Percentiles rank a stretch among this genome's conserved stretches.
Evolutionary conservation across 2,888 invertebrate species (phyloP).

Genomic region (Augochlorella aurata): DNA sequence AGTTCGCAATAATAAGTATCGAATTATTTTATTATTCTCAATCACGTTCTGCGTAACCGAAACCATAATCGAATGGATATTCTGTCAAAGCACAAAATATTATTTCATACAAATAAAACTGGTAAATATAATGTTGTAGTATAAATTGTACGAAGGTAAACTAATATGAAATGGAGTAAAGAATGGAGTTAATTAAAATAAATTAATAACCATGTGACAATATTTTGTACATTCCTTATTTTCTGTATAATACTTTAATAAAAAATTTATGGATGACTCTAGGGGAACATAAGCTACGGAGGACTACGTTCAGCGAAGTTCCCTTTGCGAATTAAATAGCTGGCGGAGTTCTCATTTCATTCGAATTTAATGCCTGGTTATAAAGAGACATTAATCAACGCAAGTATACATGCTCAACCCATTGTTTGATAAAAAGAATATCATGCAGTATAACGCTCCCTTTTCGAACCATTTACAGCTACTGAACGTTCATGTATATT

Average conservation of each 20-base stretch:
- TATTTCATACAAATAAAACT: too few species aligned
- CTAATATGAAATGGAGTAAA: too few species aligned
- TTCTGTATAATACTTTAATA: neutral
- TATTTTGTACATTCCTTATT: neutral
- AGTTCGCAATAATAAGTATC: too few species aligned
- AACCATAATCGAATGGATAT: too few species aligned
- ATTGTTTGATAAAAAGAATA: conserved; percentile 67
- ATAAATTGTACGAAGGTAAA: too few species aligned
- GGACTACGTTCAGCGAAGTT: neutral
- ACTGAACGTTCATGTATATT: conserved; percentile 45
- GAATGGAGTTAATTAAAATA: too few species aligned
- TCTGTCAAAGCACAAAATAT: too few species aligned
- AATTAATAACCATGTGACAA: too few species aligned
- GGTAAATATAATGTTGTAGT: too few species aligned
- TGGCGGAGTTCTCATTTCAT: conserved; percentile 6
- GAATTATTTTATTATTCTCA: too few species aligned
- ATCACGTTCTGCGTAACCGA: too few species aligned
- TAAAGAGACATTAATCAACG: conserved; percentile 62
- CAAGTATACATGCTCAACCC: conserved; percentile 45
- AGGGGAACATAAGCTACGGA: neutral
- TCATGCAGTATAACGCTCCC: conserved; percentile 56
- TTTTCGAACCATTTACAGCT: conserved; percentile 55
- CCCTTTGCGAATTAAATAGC: conserved; percentile 1
- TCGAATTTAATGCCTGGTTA: conserved; percentile 58
- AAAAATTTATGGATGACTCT: neutral